Percentiles rank a stretch among this genome's conserved stretches.
phyloP scores from a whole-genome alignment of 2,113 vertebrate species.

The Illadopsis cleaveri region DNA sequence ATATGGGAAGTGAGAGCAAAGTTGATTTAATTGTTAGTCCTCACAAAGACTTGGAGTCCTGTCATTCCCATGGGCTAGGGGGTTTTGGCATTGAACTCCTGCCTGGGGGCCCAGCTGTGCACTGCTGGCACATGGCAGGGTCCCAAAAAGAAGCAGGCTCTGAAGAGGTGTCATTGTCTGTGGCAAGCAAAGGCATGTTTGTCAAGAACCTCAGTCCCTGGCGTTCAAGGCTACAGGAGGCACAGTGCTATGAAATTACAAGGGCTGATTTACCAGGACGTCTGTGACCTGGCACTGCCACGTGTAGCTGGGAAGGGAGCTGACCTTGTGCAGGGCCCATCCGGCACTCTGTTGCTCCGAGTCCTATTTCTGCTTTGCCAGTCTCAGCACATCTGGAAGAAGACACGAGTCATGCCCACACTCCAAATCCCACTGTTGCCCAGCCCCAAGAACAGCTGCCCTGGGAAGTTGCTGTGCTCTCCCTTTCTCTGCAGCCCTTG shows the following conservation, averaged over 20 bases:
- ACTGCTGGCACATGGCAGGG: rapidly evolving
- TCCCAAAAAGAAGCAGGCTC: background rate
- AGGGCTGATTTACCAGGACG: background rate
- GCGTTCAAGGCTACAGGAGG: background rate
- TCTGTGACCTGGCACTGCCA: background rate
- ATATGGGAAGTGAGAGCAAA: background rate
- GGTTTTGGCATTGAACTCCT: background rate
- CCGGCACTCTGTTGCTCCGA: background rate
- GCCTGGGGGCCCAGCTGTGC: background rate
- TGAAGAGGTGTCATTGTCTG: background rate
- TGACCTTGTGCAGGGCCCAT: background rate
- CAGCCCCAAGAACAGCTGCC: background rate
- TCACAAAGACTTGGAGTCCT: background rate
- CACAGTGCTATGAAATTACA: background rate
- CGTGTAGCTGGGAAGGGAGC: background rate
- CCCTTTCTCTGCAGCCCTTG: background rate
- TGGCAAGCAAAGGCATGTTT: background rate
- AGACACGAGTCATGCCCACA: background rate
- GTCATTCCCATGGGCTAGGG: background rate
- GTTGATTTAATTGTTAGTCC: background rate
- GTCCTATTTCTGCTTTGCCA: background rate
- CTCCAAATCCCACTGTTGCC: rapidly evolving
- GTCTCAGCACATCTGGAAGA: background rate
- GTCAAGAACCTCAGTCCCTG: background rate
- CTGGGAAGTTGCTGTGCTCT: background rate